Percentiles rank a stretch among this genome's conserved stretches.
These are phyloP conservation scores for Neuroscelio doddi DNA, from an alignment of 2,888 invertebrate species.

Conservation along the genomic window DNA sequence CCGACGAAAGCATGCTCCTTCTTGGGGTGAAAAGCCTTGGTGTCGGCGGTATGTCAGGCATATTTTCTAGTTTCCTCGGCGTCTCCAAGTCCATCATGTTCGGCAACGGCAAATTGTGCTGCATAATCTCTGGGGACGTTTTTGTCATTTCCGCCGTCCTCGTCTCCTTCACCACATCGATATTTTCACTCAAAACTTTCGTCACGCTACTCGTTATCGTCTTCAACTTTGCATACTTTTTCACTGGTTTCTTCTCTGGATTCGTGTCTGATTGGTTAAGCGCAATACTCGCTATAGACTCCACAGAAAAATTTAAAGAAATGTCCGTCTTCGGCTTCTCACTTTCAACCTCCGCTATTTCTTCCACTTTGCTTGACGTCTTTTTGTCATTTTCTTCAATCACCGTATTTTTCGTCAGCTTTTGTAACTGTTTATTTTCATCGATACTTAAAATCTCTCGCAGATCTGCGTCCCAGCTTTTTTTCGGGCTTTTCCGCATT, in stretches of 20 bases:
- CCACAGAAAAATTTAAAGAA: background rate
- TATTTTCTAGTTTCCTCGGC: conserved; percentile 59
- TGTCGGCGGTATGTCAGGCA: conserved; percentile 62
- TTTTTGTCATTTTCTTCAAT: conserved; percentile 5
- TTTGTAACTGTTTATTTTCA: conserved; percentile 29
- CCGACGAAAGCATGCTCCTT: conserved; percentile 55
- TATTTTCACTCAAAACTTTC: conserved; percentile 35
- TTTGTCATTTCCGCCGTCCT: conserved; percentile 32
- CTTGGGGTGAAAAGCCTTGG: conserved; percentile 63
- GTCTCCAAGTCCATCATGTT: conserved; percentile 61
- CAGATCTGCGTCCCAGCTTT: conserved; percentile 67
- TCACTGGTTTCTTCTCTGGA: conserved; percentile 50
- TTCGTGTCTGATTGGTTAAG: background rate
- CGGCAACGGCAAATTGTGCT: conserved; percentile 44
- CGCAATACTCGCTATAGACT: no score
- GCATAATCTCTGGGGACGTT: conserved; percentile 44
- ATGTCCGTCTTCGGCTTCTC: background rate
- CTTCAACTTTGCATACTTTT: conserved; percentile 62
- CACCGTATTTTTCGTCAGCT: conserved; percentile 12
- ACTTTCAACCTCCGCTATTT: background rate
- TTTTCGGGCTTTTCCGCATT: conserved; percentile 22
- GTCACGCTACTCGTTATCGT: conserved; percentile 58
- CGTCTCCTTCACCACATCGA: conserved; percentile 6
- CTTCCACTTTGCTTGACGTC: background rate
- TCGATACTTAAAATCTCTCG: conserved; percentile 50